These are phyloP conservation scores for Elymnias hypermnestra DNA, from an alignment of 1,140 invertebrate species.

Conservation along the genomic window DNA sequence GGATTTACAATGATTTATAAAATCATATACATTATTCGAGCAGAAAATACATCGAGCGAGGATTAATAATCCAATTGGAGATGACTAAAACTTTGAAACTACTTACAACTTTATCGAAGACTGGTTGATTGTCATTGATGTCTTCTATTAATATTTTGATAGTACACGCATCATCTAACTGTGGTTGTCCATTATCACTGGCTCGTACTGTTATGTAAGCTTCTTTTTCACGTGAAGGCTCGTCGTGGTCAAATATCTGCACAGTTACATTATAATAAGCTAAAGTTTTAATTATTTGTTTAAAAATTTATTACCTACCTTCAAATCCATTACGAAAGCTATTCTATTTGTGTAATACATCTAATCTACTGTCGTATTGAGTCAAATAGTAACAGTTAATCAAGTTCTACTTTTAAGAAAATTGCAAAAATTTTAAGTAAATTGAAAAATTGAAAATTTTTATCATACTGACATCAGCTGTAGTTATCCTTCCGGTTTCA, in stretches of 20 bases:
- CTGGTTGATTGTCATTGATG: slow-evolving; percentile 91
- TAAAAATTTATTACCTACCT: no score
- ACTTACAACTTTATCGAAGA: slow-evolving; percentile 87
- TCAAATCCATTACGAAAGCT: slow-evolving; percentile 22
- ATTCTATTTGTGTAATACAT: no score
- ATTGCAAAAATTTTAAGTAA: neutral
- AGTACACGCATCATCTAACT: slow-evolving; percentile 90
- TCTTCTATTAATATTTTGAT: slow-evolving; percentile 91
- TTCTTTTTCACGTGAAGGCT: slow-evolving; percentile 90
- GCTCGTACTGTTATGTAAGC: slow-evolving; percentile 84
- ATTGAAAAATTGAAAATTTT: neutral
- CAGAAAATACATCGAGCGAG: no score
- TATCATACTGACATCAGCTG: slow-evolving; percentile 78
- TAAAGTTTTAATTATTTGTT: no score
- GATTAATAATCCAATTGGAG: no score
- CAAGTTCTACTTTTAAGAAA: neutral
- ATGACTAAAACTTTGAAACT: neutral
- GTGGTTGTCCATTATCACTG: slow-evolving; percentile 89
- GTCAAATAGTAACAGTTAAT: no score
- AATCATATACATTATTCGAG: no score
- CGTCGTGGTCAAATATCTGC: slow-evolving; percentile 88
- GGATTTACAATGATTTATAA: slow-evolving; percentile 8
- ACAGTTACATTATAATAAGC: slow-evolving; percentile 16
- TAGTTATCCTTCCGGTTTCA: slow-evolving; percentile 84
- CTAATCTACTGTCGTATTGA: slow-evolving; percentile 1